Evolutionary conservation across 1,140 invertebrate species (phyloP), one percentile per base, ranked within the genome.

Genomic region (Polyergus mexicanus): DNA sequence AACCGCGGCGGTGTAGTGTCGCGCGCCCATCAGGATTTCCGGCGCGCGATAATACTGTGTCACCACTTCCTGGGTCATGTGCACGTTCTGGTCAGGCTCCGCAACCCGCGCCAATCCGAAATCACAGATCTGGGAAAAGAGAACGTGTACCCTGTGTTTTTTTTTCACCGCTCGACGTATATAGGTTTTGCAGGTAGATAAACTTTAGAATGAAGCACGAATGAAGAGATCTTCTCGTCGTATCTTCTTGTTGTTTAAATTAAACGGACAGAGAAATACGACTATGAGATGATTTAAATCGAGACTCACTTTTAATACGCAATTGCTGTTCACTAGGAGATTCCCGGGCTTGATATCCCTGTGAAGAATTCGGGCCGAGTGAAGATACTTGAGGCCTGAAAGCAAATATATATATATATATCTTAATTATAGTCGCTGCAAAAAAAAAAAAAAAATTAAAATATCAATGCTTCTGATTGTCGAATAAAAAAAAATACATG

Each of bases 301-400:
- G 10, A 72, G 86, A 89, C 95, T 95, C 94, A 98, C 97, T 97
- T 99, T 99, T 86, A 99, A 96, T 92, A 99, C 98, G 96, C 99
- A 99, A 96, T 99, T 99, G 94, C 98, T 99, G 96, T 99, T 99
- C 90, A 99, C 99, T 91, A 99, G 96, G 81, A 99, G 96, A 95
- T 99, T 99, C 81, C 99, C 99, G n/a, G 99, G 99, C 94, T 99
- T 99, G 92, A 99, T 99, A 95, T 99, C 99, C 93, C 99, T 96
- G 96, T 99, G 99, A 65, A 99, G 96, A 94, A 99, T 99, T 92
- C 98, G 97, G 32, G 99, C 98, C 71, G 99, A 99, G 96, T 99
- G 99, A 86, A 99, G 96, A 96, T 99, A 99, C 95, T 99, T 99
- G 88, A 99, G 96, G 92, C 99, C 98, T 98, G 95, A 54, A 95